Base-by-base conservation (phyloP, 2,888 invertebrate genomes). In the Unio delphinus region DNA sequence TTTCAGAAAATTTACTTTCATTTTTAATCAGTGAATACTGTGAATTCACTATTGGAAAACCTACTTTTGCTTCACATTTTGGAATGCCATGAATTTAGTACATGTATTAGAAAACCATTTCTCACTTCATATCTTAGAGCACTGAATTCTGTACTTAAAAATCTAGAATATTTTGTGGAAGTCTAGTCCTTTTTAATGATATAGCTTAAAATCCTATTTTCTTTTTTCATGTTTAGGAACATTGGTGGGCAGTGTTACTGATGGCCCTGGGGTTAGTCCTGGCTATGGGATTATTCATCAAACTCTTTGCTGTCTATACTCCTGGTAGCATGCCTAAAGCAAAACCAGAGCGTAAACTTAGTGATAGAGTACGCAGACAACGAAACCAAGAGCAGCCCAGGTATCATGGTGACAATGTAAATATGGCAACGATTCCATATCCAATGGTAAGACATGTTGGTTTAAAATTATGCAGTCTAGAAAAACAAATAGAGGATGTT, bases 271-370 rank as follows among this genome's bases (percentile, higher is more conserved):
- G 93, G 70, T 95, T 99, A 88, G 94, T 99, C 68, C 94, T 98
- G 83, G 94, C 97, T 87, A 98, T 99, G 98, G 98, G 97, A 68
- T 92, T 97, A 70, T 99, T 99, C 90, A 98, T 99, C 87, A 99
- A 99, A 90, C 98, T 99, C 90, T 99, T 99, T 91, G 99, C 99
- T 55, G 99, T 99, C 67, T 99, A 99, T 91, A 99, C 99, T 68
- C 99, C 99, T 54, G 97, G 97, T 70, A 97, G 96, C 76, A 99
- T 99, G 92, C 99, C 99, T 8, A 98, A 98, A 90, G 95, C 97
- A 85, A 95, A 97, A 69, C 97, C 98, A 0, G 98, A 98, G 17
- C 93, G 97, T 80, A 94, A 97, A 80, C 93, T 99, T 81, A 95
- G 96, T 3, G 81, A 81, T 60, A 81, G 80, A 76, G 97, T 88